Percentiles rank a stretch among this genome's conserved stretches.
Evolutionary conservation across 2,888 invertebrate species (phyloP).

Genomic region (Craniophora ligustri): DNA sequence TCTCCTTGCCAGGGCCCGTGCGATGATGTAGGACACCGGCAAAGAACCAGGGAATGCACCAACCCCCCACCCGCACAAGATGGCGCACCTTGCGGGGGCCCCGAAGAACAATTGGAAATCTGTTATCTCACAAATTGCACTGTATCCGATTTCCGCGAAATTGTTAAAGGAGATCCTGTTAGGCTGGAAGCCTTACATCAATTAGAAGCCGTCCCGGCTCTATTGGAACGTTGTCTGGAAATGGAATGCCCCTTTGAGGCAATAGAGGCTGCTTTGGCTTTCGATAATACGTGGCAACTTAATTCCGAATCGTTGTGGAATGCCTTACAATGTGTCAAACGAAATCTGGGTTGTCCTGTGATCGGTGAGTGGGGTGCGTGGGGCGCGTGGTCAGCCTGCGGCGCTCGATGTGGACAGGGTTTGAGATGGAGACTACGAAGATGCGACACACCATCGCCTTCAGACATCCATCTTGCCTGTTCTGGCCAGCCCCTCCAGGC

Average conservation of each 20-base stretch:
- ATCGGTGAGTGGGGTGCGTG: conserved; percentile 80
- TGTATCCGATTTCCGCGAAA: conserved; percentile 72
- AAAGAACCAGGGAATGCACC: conserved; percentile 74
- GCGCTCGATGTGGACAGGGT: conserved; percentile 79
- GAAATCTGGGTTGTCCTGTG: conserved; percentile 84
- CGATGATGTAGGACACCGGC: conserved; percentile 78
- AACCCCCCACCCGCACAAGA: conserved; percentile 81
- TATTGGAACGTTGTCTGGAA: conserved; percentile 80
- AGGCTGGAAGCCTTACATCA: conserved; percentile 74
- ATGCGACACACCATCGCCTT: conserved; percentile 80
- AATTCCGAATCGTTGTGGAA: conserved; percentile 82
- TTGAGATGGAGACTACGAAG: conserved; percentile 75
- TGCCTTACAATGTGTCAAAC: conserved; percentile 84
- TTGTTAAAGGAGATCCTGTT: conserved; percentile 70
- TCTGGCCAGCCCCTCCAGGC: conserved; percentile 72
- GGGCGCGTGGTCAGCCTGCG: conserved; percentile 80
- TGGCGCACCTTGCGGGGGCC: conserved; percentile 79
- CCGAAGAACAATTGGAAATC: conserved; percentile 72
- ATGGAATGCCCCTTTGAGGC: conserved; percentile 81
- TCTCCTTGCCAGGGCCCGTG: conserved; percentile 81
- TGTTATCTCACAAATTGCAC: conserved; percentile 82
- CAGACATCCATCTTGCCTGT: conserved; percentile 69
- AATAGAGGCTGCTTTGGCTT: conserved; percentile 73
- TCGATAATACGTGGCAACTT: conserved; percentile 79
- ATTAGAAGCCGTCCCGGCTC: conserved; percentile 75